Percentiles rank a stretch among this genome's conserved stretches.
phyloP scores from a whole-genome alignment of 2,797 vertebrate species.

The Characodon lateralis region DNA sequence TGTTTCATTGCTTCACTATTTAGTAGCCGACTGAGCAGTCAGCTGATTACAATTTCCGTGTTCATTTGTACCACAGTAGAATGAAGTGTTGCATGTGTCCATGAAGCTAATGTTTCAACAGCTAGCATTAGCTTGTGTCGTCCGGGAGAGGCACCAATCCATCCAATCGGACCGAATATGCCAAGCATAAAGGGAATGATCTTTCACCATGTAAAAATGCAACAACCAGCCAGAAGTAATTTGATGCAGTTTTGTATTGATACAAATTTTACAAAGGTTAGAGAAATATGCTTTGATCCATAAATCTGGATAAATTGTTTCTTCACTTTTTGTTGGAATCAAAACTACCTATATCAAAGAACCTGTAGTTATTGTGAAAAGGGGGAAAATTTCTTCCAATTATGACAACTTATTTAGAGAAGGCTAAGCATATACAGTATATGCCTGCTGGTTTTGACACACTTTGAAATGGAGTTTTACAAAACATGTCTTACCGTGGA shows the following conservation, averaged over 20 bases:
- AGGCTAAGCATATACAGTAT: background rate
- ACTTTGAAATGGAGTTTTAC: background rate
- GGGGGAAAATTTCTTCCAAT: background rate
- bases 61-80: no score
- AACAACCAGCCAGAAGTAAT: background rate
- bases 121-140: no score
- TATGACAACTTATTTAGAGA: background rate
- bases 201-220: background rate
- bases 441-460: background rate
- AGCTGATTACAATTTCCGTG: no score
- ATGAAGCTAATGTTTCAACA: no score
- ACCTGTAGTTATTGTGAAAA: background rate
- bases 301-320: background rate
- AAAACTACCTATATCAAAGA: background rate
- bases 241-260: background rate
- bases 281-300: background rate
- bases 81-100: no score
- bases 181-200: no score
- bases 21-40: no score
- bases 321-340: background rate
- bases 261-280: background rate
- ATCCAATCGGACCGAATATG: no score
- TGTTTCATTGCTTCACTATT: no score
- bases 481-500: constrained; percentile 71
- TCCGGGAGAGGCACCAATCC: no score